Conservation (phyloP, 2,113 vertebrate species). For the Platichthys flesus region DNA sequence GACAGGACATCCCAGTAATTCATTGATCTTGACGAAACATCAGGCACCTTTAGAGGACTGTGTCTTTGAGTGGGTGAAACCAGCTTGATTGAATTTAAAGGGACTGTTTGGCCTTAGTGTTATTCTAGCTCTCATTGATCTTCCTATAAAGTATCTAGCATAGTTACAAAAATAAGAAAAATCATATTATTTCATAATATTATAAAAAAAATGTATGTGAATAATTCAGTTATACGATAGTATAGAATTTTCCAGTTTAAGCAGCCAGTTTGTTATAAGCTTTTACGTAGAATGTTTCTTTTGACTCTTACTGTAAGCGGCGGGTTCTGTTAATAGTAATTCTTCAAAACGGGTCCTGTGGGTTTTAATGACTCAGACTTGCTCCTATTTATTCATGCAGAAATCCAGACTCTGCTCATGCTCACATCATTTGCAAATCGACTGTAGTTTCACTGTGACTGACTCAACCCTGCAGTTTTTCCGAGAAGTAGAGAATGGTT, state of each 20-base stretch:
- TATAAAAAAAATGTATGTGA: too few species aligned
- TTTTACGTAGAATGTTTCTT: too few species aligned
- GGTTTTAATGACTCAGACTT: conserved; percentile 25
- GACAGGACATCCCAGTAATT: too few species aligned
- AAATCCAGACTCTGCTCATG: background rate
- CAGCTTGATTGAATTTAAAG: background rate
- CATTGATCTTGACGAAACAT: too few species aligned
- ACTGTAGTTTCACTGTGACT: conserved; percentile 11
- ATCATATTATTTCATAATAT: too few species aligned
- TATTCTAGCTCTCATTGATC: too few species aligned
- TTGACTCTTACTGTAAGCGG: background rate
- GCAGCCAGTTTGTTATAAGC: too few species aligned
- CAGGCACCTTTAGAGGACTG: background rate
- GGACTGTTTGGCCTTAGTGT: too few species aligned
- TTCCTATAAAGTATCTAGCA: too few species aligned
- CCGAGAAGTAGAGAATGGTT: background rate
- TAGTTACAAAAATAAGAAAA: too few species aligned
- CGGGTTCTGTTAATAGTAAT: background rate
- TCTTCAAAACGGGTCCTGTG: background rate
- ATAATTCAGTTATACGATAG: too few species aligned
- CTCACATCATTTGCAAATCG: conserved; percentile 12
- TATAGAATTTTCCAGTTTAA: too few species aligned
- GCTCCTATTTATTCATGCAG: background rate
- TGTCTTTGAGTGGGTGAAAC: background rate
- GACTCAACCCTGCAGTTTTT: background rate